Base-by-base conservation (phyloP, 2,113 vertebrate genomes). In the Bos javanicus region DNA sequence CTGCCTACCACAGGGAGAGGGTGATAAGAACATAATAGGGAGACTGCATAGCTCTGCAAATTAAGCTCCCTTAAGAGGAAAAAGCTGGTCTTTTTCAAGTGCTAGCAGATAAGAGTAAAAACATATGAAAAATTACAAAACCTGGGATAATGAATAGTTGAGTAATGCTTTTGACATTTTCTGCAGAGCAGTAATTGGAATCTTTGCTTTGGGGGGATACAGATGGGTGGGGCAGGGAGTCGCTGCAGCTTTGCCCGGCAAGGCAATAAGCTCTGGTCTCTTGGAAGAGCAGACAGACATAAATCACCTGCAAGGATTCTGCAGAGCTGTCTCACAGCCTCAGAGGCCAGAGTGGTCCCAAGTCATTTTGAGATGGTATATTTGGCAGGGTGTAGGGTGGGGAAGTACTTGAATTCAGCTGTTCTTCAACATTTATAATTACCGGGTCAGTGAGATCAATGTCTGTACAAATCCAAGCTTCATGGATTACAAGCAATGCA, bases 81-180 rank as follows among this genome's bases (percentile, higher is more conserved):
- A 91, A 94, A 95, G 96, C 97, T 97, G 97, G 97, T 88, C 97
- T 98, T 98, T 98, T 98, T 96, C 97, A 98, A 97, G 81, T 57
- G 94, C 84, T 96, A 92, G 97, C 88, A 97, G 97, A 97, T 98
- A 98, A 97, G 91, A 89, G 97, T 95, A 90, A 96, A 98, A 98
- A 98, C 90, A 95, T 97, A 97, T 59, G 67, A 98, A 97, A 98
- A 97, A 97, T 98, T 97, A 97, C 91, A 97, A 97, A 98, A 97
- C 97, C 95, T 88, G 95, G 94, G 93, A 93, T 97, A 97, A 93
- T 83, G 97, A 97, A 96, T 86, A 94, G 97, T 94, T 97, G 97
- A 98, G 97, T 97, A 97, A 98, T 95, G 96, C 97, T 97, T 98
- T 95, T 97, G 97, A 98, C 95, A 97, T 98, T 97, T 97, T 95